These are phyloP conservation scores for Marisa cornuarietis DNA, from an alignment of 1,140 invertebrate species.

Conservation along the genomic window DNA sequence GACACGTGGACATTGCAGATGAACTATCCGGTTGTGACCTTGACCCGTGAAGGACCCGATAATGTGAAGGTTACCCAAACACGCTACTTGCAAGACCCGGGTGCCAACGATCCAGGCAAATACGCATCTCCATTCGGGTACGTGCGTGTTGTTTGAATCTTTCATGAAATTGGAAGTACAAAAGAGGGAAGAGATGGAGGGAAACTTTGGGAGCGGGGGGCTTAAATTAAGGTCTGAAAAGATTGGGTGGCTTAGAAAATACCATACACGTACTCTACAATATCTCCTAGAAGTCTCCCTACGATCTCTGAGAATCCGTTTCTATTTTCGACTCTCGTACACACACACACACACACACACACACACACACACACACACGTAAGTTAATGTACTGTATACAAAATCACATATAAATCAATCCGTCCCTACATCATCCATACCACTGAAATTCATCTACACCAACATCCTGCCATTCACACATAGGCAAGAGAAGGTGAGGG, in stretches of 20 bases:
- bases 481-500: background rate
- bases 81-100: slow-evolving; percentile 45
- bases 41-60: slow-evolving; percentile 61
- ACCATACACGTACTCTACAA: background rate
- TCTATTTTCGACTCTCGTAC: background rate
- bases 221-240: background rate
- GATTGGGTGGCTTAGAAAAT: background rate
- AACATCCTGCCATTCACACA: no score
- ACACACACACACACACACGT: background rate
- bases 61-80: slow-evolving; percentile 35
- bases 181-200: no score
- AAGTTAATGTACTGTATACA: background rate
- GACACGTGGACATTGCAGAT: slow-evolving; percentile 92
- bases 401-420: background rate
- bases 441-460: no score
- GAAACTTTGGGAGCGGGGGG: background rate
- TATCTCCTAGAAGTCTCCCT: background rate
- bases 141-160: background rate
- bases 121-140: slow-evolving; percentile 41
- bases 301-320: background rate
- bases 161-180: no score
- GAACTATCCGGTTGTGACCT: slow-evolving; percentile 84
- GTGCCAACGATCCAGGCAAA: slow-evolving; percentile 41
- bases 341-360: slow-evolving; percentile 1
- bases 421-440: background rate